These are phyloP conservation scores for Andrena flavipes DNA, from an alignment of 2,888 invertebrate species.

Conservation along the genomic window DNA sequence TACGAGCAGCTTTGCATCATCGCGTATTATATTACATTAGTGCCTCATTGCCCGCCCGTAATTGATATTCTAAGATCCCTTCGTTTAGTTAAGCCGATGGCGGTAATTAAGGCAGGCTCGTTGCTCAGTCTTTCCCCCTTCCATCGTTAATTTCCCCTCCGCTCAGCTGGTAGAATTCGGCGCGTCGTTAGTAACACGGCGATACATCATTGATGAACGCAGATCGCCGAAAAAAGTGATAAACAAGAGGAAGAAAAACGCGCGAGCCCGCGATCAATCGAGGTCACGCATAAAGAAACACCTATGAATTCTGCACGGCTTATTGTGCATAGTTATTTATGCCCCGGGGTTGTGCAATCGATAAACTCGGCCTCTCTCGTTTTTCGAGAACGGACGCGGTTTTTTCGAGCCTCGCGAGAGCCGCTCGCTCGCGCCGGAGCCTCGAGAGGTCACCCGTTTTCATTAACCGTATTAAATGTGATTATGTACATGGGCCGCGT, in stretches of 20 bases:
- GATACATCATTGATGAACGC: constrained; percentile 21
- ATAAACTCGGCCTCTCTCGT: constrained; percentile 40
- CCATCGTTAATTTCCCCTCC: background rate
- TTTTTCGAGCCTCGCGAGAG: constrained; percentile 28
- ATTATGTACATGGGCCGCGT: constrained; percentile 29
- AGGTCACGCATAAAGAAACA: constrained; percentile 29
- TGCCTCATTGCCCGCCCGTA: constrained; percentile 29
- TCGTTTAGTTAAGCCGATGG: constrained; percentile 39
- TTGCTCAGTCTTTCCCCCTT: background rate
- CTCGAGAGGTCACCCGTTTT: constrained; percentile 10
- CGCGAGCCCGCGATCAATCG: constrained; percentile 9
- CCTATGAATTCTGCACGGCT: constrained; percentile 50
- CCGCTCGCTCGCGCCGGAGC: background rate
- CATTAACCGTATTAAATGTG: constrained; percentile 53
- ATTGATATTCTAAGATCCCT: constrained; percentile 59
- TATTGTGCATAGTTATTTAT: constrained; percentile 60
- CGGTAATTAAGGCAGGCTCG: constrained; percentile 33
- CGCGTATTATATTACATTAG: constrained; percentile 41
- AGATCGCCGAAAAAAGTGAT: constrained; percentile 9
- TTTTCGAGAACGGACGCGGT: constrained; percentile 42
- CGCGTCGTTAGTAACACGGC: constrained; percentile 12
- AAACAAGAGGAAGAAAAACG: constrained; percentile 43
- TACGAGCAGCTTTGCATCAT: constrained; percentile 46
- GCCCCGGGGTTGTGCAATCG: constrained; percentile 50
- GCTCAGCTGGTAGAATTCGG: background rate